Percentiles rank a stretch among this genome's conserved stretches.
Evolutionary conservation across 2,797 vertebrate species (phyloP).

Genomic region (Peromyscus eremicus): DNA sequence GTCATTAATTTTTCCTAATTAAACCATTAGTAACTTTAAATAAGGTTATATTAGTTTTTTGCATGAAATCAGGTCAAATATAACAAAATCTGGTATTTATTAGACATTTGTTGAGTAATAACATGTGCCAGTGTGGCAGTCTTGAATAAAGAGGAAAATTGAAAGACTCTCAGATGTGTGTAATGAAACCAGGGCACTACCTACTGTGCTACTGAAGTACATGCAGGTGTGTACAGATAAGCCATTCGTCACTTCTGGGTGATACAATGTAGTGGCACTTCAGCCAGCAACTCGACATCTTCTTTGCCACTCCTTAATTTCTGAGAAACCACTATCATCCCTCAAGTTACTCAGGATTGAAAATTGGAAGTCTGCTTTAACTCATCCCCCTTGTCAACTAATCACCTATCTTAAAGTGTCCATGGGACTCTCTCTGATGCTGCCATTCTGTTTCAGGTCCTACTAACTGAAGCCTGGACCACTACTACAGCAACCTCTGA

Average conservation of each 20-base stretch:
- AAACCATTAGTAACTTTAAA: neutral
- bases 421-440: neutral
- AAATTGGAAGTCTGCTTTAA: neutral
- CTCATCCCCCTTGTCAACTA: neutral
- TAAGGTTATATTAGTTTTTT: neutral
- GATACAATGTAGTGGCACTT: neutral
- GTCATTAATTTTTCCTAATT: neutral
- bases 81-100: neutral
- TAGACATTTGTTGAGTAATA: neutral
- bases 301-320: neutral
- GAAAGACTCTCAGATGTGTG: neutral
- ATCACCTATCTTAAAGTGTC: neutral
- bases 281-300: neutral
- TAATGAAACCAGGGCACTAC: neutral
- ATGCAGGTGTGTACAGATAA: neutral
- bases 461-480: neutral
- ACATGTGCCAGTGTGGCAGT: neutral
- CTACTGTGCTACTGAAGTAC: neutral
- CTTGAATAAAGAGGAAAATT: neutral
- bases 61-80: neutral
- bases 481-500: neutral
- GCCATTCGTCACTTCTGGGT: neutral
- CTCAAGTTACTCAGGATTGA: neutral
- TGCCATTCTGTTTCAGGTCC: neutral
- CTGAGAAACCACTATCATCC: neutral